Percentiles rank a stretch among this genome's conserved stretches.
Evolutionary conservation across 1,140 invertebrate genomes (phyloP).

Genomic region (Drosophila kepulauana): DNA sequence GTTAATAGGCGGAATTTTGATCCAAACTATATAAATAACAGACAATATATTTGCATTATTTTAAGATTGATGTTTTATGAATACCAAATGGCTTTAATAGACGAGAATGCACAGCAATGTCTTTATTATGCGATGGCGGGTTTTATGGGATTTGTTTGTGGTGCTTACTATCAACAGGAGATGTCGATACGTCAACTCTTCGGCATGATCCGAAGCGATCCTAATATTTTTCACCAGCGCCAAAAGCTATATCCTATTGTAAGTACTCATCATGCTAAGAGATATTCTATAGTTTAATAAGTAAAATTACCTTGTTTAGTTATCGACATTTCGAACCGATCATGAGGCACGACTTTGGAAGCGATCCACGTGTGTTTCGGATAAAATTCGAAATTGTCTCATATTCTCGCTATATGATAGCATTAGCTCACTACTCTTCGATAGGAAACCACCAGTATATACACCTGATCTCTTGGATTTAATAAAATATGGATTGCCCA

Average conservation of each 20-base stretch:
- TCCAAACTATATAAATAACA: not conserved
- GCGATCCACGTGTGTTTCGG: conserved; percentile 18
- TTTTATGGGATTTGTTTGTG: conserved; percentile 60
- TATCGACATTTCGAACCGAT: conserved; percentile 62
- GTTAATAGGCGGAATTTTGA: conserved; percentile 14
- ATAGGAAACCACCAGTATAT: conserved; percentile 10
- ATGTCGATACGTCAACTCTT: conserved; percentile 50
- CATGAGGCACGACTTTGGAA: conserved; percentile 65
- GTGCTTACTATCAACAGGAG: conserved; percentile 66
- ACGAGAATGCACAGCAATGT: conserved; percentile 50
- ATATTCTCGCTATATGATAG: conserved; percentile 45
- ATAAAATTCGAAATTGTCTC: conserved; percentile 48
- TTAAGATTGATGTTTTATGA: conserved; percentile 6
- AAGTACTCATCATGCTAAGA: conserved; percentile 1
- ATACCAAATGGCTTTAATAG: conserved; percentile 44
- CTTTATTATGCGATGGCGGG: conserved; percentile 52
- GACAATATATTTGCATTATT: not conserved
- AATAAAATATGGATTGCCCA: conserved; percentile 64
- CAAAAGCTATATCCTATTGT: conserved; percentile 66
- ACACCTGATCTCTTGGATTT: conserved; percentile 52
- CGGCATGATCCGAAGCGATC: conserved; percentile 50
- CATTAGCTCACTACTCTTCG: conserved; percentile 34
- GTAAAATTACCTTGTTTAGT: conserved; percentile 7
- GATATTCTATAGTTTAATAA: too few relatives aligned
- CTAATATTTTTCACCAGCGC: conserved; percentile 58